Percentiles rank a stretch among this genome's conserved stretches.
Conservation (phyloP, 2,113 vertebrate genomes). For the Protomyctophum bolini region DNA sequence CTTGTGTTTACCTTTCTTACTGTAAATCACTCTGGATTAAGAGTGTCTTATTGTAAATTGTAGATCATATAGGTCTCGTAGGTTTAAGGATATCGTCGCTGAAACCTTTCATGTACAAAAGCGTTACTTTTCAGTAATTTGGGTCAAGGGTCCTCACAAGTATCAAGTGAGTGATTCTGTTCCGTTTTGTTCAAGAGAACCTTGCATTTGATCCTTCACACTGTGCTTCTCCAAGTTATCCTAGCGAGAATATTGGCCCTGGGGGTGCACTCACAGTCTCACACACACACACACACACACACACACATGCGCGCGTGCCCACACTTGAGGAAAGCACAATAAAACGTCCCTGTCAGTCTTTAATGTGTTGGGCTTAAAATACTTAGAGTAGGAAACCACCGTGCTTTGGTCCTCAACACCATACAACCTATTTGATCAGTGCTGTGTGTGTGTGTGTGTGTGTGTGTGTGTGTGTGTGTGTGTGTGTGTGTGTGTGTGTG, state of each 20-base stretch:
- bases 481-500: slow-evolving; percentile 11
- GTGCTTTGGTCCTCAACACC: slow-evolving; percentile 47
- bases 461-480: slow-evolving; percentile 33
- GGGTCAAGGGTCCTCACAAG: no score
- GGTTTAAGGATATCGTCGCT: no score
- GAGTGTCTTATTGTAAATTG: no score
- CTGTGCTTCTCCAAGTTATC: slow-evolving; percentile 48
- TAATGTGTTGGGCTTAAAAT: slow-evolving; percentile 68
- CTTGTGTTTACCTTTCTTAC: no score
- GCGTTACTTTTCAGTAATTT: no score
- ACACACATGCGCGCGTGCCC: slow-evolving; percentile 10
- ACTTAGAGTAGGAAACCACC: slow-evolving; percentile 54
- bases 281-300: slow-evolving; percentile 16
- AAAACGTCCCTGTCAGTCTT: slow-evolving; percentile 67
- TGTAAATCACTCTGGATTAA: no score
- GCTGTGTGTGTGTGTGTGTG: slow-evolving; percentile 25
- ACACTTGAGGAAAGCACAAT: slow-evolving; percentile 54
- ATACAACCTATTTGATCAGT: slow-evolving; percentile 33
- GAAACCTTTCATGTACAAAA: no score
- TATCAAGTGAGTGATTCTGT: no score
- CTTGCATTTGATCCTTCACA: slow-evolving; percentile 50
- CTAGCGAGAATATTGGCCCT: slow-evolving; percentile 20
- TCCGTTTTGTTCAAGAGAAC: no score
- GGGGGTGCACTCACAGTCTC: neutral
- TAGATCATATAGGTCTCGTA: no score